These are phyloP conservation scores for Tenthredo notha DNA, from an alignment of 2,888 invertebrate species.

Conservation along the genomic window DNA sequence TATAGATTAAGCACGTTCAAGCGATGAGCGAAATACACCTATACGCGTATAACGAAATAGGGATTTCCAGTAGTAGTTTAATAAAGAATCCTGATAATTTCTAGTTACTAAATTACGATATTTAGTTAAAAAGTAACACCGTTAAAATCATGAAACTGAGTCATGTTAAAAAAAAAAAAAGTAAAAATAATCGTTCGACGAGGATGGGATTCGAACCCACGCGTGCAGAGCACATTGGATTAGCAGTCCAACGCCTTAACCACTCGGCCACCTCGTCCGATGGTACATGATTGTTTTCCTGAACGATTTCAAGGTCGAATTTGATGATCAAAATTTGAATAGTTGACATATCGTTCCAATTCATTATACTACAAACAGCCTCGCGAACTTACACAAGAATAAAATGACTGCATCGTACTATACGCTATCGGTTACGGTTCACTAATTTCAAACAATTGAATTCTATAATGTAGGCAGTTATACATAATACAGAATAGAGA, in stretches of 20 bases:
- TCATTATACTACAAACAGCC: background rate
- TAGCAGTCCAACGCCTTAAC: conserved; percentile 79
- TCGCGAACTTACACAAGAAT: conserved; percentile 18
- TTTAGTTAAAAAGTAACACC: background rate
- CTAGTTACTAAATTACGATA: background rate
- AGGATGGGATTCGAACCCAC: conserved; percentile 71
- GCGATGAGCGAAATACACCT: background rate
- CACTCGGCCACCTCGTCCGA: conserved; percentile 78
- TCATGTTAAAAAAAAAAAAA: background rate
- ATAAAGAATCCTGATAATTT: background rate
- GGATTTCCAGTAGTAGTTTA: background rate
- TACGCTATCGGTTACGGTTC: background rate
- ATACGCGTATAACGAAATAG: background rate
- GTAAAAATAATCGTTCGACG: conserved; percentile 59
- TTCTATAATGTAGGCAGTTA: background rate
- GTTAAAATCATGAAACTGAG: background rate
- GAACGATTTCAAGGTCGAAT: conserved; percentile 31
- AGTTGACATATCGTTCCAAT: background rate
- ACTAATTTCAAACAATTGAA: conserved; percentile 7
- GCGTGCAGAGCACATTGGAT: conserved; percentile 79
- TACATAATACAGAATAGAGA: conserved; percentile 6
- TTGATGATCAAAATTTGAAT: conserved; percentile 1
- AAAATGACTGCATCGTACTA: conserved; percentile 29
- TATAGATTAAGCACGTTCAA: conserved; percentile 12
- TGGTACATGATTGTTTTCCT: background rate